phyloP scores from a whole-genome alignment of 2,888 invertebrate species.

The Tachina lurida region DNA sequence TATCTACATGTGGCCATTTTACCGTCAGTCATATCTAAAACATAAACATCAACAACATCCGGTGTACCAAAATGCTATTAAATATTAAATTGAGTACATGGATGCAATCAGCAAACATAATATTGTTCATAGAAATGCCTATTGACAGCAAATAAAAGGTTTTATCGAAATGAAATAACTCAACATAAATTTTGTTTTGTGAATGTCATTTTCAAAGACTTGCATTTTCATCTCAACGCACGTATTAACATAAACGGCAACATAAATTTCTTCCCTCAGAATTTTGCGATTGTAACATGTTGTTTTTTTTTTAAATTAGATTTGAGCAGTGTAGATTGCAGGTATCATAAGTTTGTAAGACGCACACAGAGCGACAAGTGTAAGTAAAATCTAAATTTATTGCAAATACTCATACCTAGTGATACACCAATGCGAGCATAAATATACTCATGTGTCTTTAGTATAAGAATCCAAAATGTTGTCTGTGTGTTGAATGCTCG shows the following conservation, averaged over 20 bases:
- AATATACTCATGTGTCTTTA: neutral
- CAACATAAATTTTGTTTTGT: too few species aligned
- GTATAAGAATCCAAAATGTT: neutral
- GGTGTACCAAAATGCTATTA: neutral
- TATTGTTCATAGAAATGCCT: neutral
- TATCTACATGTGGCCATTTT: conserved; percentile 24
- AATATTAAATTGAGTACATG: neutral
- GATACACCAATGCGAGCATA: too few species aligned
- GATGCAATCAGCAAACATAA: neutral
- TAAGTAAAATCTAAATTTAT: neutral
- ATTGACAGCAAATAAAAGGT: neutral
- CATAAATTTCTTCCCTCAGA: neutral
- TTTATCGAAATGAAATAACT: too few species aligned
- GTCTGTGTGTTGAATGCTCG: too few species aligned
- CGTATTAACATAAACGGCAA: too few species aligned
- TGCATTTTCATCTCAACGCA: too few species aligned
- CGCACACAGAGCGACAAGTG: neutral
- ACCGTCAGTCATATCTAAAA: conserved; percentile 46
- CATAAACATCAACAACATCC: conserved; percentile 29
- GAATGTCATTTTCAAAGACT: too few species aligned
- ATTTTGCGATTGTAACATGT: conserved; percentile 50
- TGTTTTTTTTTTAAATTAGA: conserved; percentile 72
- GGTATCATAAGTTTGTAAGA: conserved; percentile 19
- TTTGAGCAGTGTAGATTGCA: conserved; percentile 59
- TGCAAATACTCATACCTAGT: conserved; percentile 1